Percentiles rank a stretch among this genome's conserved stretches.
Evolutionary conservation across 1,140 invertebrate genomes (phyloP).

Genomic region (Caenorhabditis tropicalis): DNA sequence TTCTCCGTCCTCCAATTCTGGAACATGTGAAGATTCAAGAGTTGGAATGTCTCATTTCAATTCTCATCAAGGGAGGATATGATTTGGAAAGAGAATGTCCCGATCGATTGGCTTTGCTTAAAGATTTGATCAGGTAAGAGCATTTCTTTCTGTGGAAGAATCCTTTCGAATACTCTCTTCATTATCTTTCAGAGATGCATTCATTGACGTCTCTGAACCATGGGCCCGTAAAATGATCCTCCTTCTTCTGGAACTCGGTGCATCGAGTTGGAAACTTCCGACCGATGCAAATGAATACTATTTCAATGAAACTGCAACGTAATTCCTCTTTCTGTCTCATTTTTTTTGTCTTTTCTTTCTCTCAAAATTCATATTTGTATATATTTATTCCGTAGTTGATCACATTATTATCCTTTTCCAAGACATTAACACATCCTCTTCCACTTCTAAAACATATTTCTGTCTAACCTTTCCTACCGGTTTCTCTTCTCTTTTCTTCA

Average conservation of each 20-base stretch:
- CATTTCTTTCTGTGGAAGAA: too few species aligned
- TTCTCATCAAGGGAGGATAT: constrained; percentile 64
- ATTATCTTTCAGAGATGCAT: constrained; percentile 59
- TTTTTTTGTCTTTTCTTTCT: background rate
- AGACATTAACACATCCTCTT: background rate
- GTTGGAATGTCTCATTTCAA: constrained; percentile 63
- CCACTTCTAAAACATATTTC: constrained; percentile 29
- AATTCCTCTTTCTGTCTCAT: background rate
- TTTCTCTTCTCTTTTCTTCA: background rate
- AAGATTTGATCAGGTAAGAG: constrained; percentile 59
- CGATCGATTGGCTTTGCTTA: constrained; percentile 60
- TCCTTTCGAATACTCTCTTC: background rate
- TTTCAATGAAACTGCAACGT: constrained; percentile 62
- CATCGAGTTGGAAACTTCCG: constrained; percentile 63
- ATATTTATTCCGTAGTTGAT: constrained; percentile 10
- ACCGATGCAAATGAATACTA: constrained; percentile 70
- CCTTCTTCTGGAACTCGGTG: constrained; percentile 65
- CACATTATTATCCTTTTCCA: background rate
- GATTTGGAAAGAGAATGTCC: constrained; percentile 68
- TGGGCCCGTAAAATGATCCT: constrained; percentile 71
- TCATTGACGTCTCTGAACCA: constrained; percentile 64
- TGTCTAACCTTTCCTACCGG: constrained; percentile 4
- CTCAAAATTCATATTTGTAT: constrained; percentile 1
- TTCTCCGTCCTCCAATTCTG: constrained; percentile 63
- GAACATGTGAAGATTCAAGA: constrained; percentile 70